Percentiles rank a stretch among this genome's conserved stretches.
These are phyloP conservation scores for Temnothorax ravouxi DNA, from an alignment of 2,888 invertebrate genomes.

Conservation along the genomic window DNA sequence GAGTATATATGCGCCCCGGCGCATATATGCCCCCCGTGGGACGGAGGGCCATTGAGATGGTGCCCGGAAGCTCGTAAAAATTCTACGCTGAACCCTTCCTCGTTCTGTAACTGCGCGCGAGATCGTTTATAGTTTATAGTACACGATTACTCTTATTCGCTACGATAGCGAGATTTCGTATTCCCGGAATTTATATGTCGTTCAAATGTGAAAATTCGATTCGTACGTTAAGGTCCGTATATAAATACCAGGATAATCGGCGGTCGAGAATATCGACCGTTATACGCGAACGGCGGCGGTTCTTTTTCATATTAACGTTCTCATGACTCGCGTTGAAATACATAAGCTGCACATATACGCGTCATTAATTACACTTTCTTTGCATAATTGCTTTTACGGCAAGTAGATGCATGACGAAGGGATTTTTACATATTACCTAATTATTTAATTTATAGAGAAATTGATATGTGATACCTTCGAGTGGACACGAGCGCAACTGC, in stretches of 20 bases:
- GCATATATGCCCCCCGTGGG: background rate
- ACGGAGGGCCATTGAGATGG: conserved; percentile 35
- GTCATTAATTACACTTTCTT: background rate
- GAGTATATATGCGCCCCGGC: conserved; percentile 27
- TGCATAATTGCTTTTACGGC: background rate
- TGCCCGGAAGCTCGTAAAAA: conserved; percentile 54
- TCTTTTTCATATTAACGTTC: conserved; percentile 26
- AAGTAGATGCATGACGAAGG: background rate
- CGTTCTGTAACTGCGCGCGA: conserved; percentile 18
- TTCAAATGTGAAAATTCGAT: conserved; percentile 28
- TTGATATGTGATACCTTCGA: background rate
- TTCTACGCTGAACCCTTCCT: conserved; percentile 41
- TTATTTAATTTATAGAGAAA: background rate
- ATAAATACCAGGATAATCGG: conserved; percentile 46
- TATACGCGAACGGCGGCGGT: background rate
- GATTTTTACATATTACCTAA: background rate
- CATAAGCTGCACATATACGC: background rate
- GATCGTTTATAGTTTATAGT: conserved; percentile 28
- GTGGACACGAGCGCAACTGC: background rate
- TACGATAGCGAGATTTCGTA: conserved; percentile 23
- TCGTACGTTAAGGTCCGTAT: conserved; percentile 1
- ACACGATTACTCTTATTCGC: conserved; percentile 29
- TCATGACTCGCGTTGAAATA: background rate
- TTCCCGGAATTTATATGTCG: conserved; percentile 46
- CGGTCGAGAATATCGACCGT: background rate